Percentiles rank a stretch among this genome's conserved stretches.
Conservation (phyloP, 2,797 vertebrate genomes). For the Spinibarbus caldwelli region DNA sequence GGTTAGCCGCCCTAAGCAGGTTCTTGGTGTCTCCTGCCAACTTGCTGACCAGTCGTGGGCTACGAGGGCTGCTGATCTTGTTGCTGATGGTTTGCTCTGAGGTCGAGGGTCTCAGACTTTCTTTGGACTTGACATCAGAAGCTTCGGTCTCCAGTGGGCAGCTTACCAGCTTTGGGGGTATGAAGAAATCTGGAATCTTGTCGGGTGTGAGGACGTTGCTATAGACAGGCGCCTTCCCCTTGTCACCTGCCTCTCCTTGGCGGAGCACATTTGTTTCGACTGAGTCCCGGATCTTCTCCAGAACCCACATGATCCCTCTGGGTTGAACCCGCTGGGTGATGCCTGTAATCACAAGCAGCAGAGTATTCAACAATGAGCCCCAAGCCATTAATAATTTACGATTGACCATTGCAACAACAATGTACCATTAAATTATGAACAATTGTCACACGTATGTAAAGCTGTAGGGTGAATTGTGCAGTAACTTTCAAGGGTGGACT, state of each 20-base stretch:
- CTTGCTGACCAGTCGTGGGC: slow-evolving; percentile 85
- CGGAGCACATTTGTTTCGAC: slow-evolving; percentile 83
- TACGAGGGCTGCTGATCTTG: slow-evolving; percentile 85
- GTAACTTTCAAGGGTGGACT: background rate
- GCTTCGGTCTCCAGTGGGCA: slow-evolving; percentile 77
- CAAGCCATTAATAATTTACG: background rate
- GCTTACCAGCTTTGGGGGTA: slow-evolving; percentile 90
- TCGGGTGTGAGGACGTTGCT: slow-evolving; percentile 97
- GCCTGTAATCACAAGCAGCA: slow-evolving; percentile 71
- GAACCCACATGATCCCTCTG: slow-evolving; percentile 88
- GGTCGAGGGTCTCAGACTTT: slow-evolving; percentile 73
- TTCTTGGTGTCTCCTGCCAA: slow-evolving; percentile 84
- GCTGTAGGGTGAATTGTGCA: background rate
- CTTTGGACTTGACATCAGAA: slow-evolving; percentile 68
- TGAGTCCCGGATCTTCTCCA: slow-evolving; percentile 91
- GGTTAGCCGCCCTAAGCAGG: slow-evolving; percentile 83
- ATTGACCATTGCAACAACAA: background rate
- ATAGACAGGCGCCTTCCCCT: slow-evolving; percentile 75
- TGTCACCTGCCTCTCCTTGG: slow-evolving; percentile 79
- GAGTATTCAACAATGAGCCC: slow-evolving; percentile 28
- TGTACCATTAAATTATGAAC: background rate
- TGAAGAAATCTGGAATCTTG: slow-evolving; percentile 98
- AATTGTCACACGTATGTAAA: background rate
- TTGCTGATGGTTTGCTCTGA: slow-evolving; percentile 83
- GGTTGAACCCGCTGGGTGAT: slow-evolving; percentile 56